These are phyloP conservation scores for Jaculus jaculus DNA, from an alignment of 2,113 vertebrate species.

Conservation along the genomic window DNA sequence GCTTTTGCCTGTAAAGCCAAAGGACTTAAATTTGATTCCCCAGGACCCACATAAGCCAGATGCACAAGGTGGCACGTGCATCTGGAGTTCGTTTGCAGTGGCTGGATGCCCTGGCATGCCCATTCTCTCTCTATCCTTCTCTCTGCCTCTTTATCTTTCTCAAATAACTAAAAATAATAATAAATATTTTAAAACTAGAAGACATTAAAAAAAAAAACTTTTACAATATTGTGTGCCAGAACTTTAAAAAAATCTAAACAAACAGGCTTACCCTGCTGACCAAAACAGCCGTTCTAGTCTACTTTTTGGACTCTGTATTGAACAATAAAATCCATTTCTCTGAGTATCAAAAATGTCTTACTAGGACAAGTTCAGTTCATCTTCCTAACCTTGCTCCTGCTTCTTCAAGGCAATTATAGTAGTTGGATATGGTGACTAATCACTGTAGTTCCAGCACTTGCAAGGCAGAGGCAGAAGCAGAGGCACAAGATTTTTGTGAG, in stretches of 20 bases:
- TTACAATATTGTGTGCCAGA: not conserved
- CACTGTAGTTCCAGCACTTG: not conserved
- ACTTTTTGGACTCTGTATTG: not conserved
- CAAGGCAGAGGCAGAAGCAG: not conserved
- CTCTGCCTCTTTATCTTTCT: no score
- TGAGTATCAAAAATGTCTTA: not conserved
- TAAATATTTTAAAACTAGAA: no score
- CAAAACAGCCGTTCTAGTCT: not conserved
- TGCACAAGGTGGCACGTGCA: no score
- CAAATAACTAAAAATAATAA: no score
- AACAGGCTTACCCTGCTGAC: not conserved
- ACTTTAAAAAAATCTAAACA: conserved; percentile 1
- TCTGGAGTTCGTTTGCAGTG: no score
- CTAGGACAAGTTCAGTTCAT: not conserved
- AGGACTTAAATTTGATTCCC: no score
- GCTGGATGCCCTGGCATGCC: no score
- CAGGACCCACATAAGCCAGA: no score
- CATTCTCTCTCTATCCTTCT: no score
- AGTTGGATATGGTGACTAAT: not conserved
- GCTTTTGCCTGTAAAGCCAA: no score
- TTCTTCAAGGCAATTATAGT: not conserved
- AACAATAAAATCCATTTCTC: not conserved
- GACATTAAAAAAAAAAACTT: not conserved
- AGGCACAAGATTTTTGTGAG: not conserved
- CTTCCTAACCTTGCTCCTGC: not conserved